Percentiles rank a stretch among this genome's conserved stretches.
Conservation (phyloP, 2,888 invertebrate species). For the Ectemnius lituratus region DNA sequence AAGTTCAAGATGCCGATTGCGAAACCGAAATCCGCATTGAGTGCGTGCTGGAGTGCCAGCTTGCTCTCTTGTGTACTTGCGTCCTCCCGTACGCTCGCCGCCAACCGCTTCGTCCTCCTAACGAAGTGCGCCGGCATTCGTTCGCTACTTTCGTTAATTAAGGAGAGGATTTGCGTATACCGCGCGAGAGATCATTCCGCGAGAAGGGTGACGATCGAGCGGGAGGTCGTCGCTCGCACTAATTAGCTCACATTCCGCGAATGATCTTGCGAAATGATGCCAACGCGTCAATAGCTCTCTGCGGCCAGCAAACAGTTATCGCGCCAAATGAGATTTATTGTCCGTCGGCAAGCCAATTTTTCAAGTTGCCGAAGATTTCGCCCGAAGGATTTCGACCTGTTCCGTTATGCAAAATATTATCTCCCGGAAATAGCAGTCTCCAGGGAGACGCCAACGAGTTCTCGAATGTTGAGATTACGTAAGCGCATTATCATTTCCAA, state of each 20-base stretch:
- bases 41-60: slow-evolving; percentile 56
- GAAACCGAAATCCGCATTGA: slow-evolving; percentile 49
- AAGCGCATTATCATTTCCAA: slow-evolving; percentile 6
- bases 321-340: slow-evolving; percentile 45
- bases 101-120: slow-evolving; percentile 20
- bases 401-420: slow-evolving; percentile 2
- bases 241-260: slow-evolving; percentile 51
- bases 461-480: neutral
- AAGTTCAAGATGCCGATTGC: slow-evolving; percentile 61
- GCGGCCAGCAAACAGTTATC: slow-evolving; percentile 42
- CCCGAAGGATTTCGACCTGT: neutral
- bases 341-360: slow-evolving; percentile 24
- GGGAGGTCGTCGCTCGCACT: slow-evolving; percentile 52
- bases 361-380: neutral
- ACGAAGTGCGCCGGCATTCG: slow-evolving; percentile 41
- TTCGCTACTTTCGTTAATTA: slow-evolving; percentile 43
- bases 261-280: slow-evolving; percentile 49
- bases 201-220: slow-evolving; percentile 40
- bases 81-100: slow-evolving; percentile 50
- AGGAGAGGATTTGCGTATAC: slow-evolving; percentile 24
- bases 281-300: slow-evolving; percentile 35
- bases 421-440: neutral
- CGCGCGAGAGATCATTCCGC: slow-evolving; percentile 41
- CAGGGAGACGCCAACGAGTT: neutral
- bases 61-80: slow-evolving; percentile 7